Conservation (phyloP, 2,113 vertebrate genomes). For the Hirundichthys speculiger region DNA sequence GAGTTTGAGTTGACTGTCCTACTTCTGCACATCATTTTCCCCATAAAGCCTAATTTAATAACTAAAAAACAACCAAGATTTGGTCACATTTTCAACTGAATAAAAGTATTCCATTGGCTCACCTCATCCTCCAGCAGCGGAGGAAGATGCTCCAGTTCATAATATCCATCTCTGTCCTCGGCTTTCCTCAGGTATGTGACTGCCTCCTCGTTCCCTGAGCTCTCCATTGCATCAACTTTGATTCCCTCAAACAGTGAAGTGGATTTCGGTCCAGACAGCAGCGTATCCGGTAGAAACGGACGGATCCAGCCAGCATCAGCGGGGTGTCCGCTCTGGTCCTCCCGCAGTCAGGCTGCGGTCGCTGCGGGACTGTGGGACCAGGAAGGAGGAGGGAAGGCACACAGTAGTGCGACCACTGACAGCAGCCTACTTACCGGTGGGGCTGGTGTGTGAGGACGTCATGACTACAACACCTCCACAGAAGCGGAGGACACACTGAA, state of each 20-base stretch:
- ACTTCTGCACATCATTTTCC: no score
- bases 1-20: no score
- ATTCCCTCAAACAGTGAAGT: conserved; percentile 21
- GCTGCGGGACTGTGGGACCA: conserved; percentile 41
- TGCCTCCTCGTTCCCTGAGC: conserved; percentile 58
- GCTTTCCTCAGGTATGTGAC: conserved; percentile 67
- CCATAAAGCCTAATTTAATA: neutral
- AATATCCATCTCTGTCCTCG: conserved; percentile 75
- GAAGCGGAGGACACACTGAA: conserved; percentile 26
- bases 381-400: conserved; percentile 1
- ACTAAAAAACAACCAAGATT: neutral
- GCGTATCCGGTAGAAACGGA: conserved; percentile 14
- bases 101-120: conserved; percentile 52
- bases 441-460: conserved; percentile 56
- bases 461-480: conserved; percentile 63
- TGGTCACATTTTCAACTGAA: neutral
- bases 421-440: neutral
- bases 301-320: neutral
- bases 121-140: conserved; percentile 96
- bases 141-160: conserved; percentile 89
- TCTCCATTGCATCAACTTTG: conserved; percentile 73
- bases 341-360: conserved; percentile 22
- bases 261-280: conserved; percentile 18
- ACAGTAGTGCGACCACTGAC: conserved; percentile 1
- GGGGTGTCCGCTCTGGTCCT: conserved; percentile 35